Conservation (phyloP, 1,140 invertebrate species). For the Bombus sylvicola region DNA sequence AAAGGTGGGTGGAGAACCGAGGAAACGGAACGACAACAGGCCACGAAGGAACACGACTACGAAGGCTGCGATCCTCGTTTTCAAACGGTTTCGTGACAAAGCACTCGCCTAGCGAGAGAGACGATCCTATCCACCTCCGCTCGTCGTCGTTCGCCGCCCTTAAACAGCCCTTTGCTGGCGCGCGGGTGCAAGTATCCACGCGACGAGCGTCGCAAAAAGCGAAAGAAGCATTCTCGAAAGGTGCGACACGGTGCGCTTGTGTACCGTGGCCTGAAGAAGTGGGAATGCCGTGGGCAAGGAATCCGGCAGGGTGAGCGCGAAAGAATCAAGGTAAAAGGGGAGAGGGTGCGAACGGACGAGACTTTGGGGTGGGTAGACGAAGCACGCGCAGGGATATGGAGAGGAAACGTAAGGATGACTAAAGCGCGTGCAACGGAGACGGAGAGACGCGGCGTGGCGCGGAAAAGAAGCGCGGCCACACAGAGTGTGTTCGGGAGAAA, state of each 20-base stretch:
- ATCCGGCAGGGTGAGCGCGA: neutral
- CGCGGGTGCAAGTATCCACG: constrained; percentile 46
- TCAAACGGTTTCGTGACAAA: constrained; percentile 60
- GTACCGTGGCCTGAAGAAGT: constrained; percentile 29
- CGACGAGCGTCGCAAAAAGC: constrained; percentile 48
- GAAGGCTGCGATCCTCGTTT: constrained; percentile 52
- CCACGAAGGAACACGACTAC: neutral
- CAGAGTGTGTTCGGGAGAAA: neutral
- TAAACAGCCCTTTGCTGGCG: constrained; percentile 44
- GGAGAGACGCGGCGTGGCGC: neutral
- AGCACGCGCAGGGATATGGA: neutral
- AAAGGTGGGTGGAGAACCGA: neutral
- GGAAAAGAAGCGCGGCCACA: neutral
- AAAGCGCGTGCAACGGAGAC: neutral
- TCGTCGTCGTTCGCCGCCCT: constrained; percentile 3
- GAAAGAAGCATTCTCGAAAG: constrained; percentile 64
- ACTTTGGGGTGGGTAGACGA: neutral
- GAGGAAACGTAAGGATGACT: constrained; percentile 1
- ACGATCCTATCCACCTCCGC: neutral
- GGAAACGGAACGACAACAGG: neutral
- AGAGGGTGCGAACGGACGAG: neutral
- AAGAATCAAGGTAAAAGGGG: neutral
- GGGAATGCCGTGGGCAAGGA: constrained; percentile 13
- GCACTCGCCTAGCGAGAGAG: constrained; percentile 19
- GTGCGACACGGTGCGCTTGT: constrained; percentile 50